Conservation (phyloP, 2,888 invertebrate genomes). For the Nebria brevicollis region DNA sequence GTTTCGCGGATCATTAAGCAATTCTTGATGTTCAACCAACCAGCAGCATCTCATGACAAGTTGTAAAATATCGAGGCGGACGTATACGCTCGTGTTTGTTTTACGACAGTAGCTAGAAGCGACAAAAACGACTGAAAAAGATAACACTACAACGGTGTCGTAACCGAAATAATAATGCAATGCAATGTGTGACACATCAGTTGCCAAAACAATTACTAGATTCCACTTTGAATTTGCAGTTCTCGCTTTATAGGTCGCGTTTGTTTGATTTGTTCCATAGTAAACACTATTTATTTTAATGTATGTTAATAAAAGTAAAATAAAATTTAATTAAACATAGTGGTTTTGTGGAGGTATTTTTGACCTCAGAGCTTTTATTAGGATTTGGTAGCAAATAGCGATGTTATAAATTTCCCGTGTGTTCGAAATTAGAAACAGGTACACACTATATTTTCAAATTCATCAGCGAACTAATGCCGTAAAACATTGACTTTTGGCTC, state of each 20-base stretch:
- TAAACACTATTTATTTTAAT: background rate
- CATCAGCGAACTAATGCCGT: conserved; percentile 19
- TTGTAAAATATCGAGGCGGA: conserved; percentile 1
- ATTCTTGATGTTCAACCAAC: background rate
- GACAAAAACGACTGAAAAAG: background rate
- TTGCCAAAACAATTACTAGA: background rate
- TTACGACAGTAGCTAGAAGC: background rate
- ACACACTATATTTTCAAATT: conserved; percentile 13
- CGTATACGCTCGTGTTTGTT: background rate
- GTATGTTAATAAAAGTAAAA: too few species aligned
- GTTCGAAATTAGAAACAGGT: conserved; percentile 18
- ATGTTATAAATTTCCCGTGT: conserved; percentile 4
- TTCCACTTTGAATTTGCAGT: background rate
- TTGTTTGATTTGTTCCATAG: background rate
- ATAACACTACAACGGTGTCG: background rate
- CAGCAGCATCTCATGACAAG: background rate
- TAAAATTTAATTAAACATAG: background rate
- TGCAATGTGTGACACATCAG: background rate
- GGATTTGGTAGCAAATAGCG: background rate
- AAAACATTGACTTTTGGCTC: conserved; percentile 27
- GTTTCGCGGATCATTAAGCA: background rate
- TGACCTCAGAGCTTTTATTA: conserved; percentile 2
- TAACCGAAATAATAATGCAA: background rate
- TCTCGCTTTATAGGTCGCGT: background rate
- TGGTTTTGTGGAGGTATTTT: background rate